Base-by-base conservation (phyloP, 64 coral and sea anemone genomes). In the Acropora yongei region DNA sequence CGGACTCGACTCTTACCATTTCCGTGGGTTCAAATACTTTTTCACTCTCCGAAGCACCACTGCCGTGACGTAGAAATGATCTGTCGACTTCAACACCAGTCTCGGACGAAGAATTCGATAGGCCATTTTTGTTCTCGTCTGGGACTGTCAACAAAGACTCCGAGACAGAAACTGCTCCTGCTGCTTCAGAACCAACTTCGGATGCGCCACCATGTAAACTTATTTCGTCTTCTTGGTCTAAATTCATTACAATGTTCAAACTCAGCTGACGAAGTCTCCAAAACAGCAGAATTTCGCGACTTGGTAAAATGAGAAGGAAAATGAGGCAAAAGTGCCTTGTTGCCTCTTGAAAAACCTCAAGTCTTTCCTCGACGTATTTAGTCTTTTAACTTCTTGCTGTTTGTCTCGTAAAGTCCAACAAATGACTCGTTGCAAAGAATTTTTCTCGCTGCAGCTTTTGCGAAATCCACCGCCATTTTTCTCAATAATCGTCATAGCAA, bases 101-200 rank as follows among this genome's bases (percentile, higher is more conserved):
- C 9, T 93, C 91, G 5, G 83, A 87, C 17, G 90, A 83, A 44
- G 91, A 87, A 12, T 85, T 69, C 0, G 83, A 79, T 7, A 30
- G 73, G 60, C 91, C 91, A 93, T 79, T 93, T 93, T 93, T 93
- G 53, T 87, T 86, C 61, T 93, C 86, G 71, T 87, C 91, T 78
- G 91, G 73, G 8, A 80, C 75, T 12, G 75, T 44, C 68, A 79
- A 50, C 39, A 30, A 19, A 9, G 83, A 93, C 9, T 93, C 91
- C 14, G 61, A 44, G 44, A 49, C 7, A 68, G 65, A 69, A 47
- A 85, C 65, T 86, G 77, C 57, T 80, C 73, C 83, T 68, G 57
- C 78, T 72, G 40, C 80, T 60, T 93, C 83, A 19, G 91, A 93
- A 51, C 63, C 63, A 80, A 78, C 75, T 78, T 93, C 91, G 45